Conservation (phyloP, 2,888 invertebrate genomes). For the Cheiracanthium punctorium region DNA sequence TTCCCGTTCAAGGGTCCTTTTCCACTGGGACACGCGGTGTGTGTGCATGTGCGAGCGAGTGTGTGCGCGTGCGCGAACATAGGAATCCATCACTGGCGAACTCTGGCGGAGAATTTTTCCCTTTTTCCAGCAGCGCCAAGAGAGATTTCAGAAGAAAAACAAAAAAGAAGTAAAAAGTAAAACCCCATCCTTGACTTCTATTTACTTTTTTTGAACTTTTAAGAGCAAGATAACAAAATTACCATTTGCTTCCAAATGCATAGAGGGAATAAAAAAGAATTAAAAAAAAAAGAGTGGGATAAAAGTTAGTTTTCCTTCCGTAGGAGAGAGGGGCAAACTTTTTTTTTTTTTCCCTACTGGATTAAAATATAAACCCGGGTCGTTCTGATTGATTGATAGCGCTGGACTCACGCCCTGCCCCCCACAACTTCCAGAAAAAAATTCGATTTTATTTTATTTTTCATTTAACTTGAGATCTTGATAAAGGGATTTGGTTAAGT, state of each 20-base stretch:
- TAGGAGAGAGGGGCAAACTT: background rate
- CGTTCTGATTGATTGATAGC: constrained; percentile 61
- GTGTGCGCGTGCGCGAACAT: constrained; percentile 34
- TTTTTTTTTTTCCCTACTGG: constrained; percentile 18
- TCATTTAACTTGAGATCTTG: constrained; percentile 30
- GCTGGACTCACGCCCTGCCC: background rate
- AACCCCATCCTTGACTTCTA: constrained; percentile 18
- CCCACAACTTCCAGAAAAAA: background rate
- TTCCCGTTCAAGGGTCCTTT: background rate
- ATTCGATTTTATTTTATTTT: constrained; percentile 25
- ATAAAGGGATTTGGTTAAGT: constrained; percentile 52
- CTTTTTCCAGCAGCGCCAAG: constrained; percentile 7
- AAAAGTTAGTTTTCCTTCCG: background rate
- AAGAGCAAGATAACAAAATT: constrained; percentile 62
- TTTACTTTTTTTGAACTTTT: constrained; percentile 7
- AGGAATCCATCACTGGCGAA: constrained; percentile 58
- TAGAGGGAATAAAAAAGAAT: no score
- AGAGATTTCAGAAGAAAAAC: background rate
- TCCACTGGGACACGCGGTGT: background rate
- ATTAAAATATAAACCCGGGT: constrained; percentile 51
- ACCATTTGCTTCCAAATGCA: constrained; percentile 64
- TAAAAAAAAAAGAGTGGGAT: constrained; percentile 14
- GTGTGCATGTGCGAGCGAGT: constrained; percentile 4
- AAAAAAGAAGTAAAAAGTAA: background rate
- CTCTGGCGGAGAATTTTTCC: constrained; percentile 3